Evolutionary conservation across 2,888 invertebrate species (phyloP), one percentile per base, ranked within the genome.

Genomic region (Cremastinae sp.): DNA sequence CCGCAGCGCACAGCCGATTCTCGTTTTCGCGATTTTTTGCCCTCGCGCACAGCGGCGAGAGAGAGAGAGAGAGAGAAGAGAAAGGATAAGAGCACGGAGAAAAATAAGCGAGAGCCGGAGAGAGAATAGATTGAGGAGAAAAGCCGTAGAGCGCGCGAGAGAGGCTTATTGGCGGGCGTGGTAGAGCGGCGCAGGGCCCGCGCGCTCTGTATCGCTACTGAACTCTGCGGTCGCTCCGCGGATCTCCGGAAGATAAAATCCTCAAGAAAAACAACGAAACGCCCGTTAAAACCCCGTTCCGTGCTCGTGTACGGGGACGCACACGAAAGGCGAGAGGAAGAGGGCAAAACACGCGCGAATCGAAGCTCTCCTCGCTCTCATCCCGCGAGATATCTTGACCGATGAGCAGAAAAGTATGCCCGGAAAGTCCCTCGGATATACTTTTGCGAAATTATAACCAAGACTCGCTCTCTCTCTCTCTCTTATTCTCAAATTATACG

Each of bases 1-100:
- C 84, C 84, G 84, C 85, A 84, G 83, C 70, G 70, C 70, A 70
- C 79, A 82, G 84, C 84, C 84, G 81, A 85, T 85, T 84, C 85
- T 84, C 83, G 83, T 84, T 85, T 84, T 83, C 82, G 81, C 82
- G 28, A 81, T 84, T 80, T 80, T 79, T 80, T 79, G 74, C 74
- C 71, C 73, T 64, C 77, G 64, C 62, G 22, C 51, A 2, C 2
- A 54, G 62, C 56, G 38, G 43, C 34, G 53, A 68, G 74, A 75
- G 75, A 70, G 58, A 66, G 34, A 16, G 38, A 73, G 65, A 78
- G 64, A 79, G 22, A 64, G 71, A 74, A 75, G 61, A 62, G 58
- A 41, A 38, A 18, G 64, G 41, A 16, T 18, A 34, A 7, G 68
- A 51, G 34, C n/a, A 20, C 45, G 47, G 14, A 51, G 54, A 64